Percentiles rank a stretch among this genome's conserved stretches.
These are phyloP conservation scores for Thymelicus acteon DNA, from an alignment of 2,888 invertebrate genomes.

Conservation along the genomic window DNA sequence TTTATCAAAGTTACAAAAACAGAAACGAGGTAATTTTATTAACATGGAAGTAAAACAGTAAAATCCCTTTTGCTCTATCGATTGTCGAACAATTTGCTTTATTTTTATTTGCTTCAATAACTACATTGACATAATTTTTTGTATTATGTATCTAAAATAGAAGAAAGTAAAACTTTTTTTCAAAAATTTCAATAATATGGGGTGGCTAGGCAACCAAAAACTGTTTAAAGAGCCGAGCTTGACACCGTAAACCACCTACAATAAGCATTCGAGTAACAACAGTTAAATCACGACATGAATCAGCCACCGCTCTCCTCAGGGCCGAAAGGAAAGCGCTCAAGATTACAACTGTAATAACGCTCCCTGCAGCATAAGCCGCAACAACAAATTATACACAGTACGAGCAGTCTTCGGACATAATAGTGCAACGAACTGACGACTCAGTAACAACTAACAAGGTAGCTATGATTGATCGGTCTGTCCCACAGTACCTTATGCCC, in stretches of 20 bases:
- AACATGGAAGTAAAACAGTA: too few relatives aligned
- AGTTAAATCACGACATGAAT: conserved; percentile 1
- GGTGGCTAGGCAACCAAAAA: too few relatives aligned
- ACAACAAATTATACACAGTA: conserved; percentile 23
- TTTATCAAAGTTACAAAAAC: too few relatives aligned
- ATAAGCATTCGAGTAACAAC: not conserved
- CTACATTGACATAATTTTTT: too few relatives aligned
- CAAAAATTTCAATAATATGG: too few relatives aligned
- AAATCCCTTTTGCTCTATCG: too few relatives aligned
- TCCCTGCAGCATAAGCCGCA: not conserved
- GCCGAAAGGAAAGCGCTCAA: conserved; percentile 15
- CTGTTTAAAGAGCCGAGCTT: too few relatives aligned
- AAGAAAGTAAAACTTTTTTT: too few relatives aligned
- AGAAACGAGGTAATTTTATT: too few relatives aligned
- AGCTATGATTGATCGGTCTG: conserved; percentile 16
- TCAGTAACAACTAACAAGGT: conserved; percentile 26
- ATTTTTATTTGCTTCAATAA: too few relatives aligned
- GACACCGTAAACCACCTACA: conserved; percentile 5
- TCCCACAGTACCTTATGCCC: conserved; percentile 20
- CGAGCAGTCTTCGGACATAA: conserved; percentile 11
- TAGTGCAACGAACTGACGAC: conserved; percentile 13
- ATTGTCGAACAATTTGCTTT: too few relatives aligned
- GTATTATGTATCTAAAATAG: too few relatives aligned
- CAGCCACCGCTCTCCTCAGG: conserved; percentile 17
- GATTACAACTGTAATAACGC: conserved; percentile 21